Percentiles rank a stretch among this genome's conserved stretches.
phyloP scores from a whole-genome alignment of 2,113 vertebrate species.

The Mesoclemmys tuberculata region DNA sequence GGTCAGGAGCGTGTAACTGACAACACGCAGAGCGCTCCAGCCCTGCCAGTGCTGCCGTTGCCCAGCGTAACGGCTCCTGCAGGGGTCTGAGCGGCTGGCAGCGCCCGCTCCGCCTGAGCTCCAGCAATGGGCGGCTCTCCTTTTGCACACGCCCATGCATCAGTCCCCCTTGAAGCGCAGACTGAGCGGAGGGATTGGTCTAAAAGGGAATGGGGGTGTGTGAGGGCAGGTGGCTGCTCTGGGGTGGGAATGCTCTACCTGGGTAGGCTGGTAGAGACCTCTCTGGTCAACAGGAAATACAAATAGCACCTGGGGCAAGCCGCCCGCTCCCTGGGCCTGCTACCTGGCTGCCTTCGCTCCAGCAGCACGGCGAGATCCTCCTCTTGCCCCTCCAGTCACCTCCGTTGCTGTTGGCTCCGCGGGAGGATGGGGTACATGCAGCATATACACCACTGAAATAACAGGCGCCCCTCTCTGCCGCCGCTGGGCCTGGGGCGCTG shows the following conservation, averaged over 20 bases:
- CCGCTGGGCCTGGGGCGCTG: background rate
- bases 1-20: no score
- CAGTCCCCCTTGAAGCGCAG: background rate
- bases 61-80: no score
- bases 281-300: no score
- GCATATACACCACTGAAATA: background rate
- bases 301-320: fast-evolving
- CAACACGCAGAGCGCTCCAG: no score
- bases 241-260: no score
- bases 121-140: background rate
- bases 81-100: no score
- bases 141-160: no score
- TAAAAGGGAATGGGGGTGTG: no score
- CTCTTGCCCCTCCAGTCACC: background rate
- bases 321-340: fast-evolving
- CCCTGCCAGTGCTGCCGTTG: no score
- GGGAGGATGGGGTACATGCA: background rate
- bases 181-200: background rate
- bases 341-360: fast-evolving
- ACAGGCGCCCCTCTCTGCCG: no score
- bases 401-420: background rate
- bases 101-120: no score
- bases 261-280: no score
- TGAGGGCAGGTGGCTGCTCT: background rate
- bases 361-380: background rate